Base-by-base conservation (phyloP, 2,888 invertebrate genomes). In the Cyclophora punctaria region DNA sequence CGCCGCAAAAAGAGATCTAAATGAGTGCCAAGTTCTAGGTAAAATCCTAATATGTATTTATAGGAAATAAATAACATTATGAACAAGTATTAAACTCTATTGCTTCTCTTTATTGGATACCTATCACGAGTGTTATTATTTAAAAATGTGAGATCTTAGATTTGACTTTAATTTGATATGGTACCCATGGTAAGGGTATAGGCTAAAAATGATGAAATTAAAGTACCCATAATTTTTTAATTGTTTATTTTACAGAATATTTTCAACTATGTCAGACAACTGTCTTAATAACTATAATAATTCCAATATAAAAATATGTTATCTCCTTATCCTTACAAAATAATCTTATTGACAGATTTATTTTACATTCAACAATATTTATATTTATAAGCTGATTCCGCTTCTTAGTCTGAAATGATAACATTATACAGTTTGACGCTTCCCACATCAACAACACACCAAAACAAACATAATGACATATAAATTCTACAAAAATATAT, bases 271-370 rank as follows among this genome's bases (percentile, higher is more conserved):
- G 75, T 83, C 85, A 67, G 78, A 82, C 73, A 73, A 75, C 71
- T 66, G 75, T 75, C 34, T 78, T 82, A 71, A 75, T 66, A 79
- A 75, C 79, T 78, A 80, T 74, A 77, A 84, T 85, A 87, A 80
- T 84, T 84, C 87, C 84, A 75, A 88, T 88, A 88, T 78, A 88
- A 88, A 88, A 88, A 88, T 88, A 88, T 82, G 80, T 85, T 76
- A 75, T 86, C 78, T 87, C 69, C 79, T 84, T 82, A 85, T 68
- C 57, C 67, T 63, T 71, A 69, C 20, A 20, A 71, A 67, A 70
- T 68, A 64, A 71, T 78, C 78, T 75, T 82, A 81, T 80, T 80
- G 83, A 85, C 82, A 83, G 69, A 62, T 78, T 74, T 78, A 46
- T 55, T 62, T 61, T 55, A 62, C 58, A 60, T 53, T 58, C 34